Evolutionary conservation across 2,797 vertebrate species (phyloP).

Genomic region (Myripristis murdjan): DNA sequence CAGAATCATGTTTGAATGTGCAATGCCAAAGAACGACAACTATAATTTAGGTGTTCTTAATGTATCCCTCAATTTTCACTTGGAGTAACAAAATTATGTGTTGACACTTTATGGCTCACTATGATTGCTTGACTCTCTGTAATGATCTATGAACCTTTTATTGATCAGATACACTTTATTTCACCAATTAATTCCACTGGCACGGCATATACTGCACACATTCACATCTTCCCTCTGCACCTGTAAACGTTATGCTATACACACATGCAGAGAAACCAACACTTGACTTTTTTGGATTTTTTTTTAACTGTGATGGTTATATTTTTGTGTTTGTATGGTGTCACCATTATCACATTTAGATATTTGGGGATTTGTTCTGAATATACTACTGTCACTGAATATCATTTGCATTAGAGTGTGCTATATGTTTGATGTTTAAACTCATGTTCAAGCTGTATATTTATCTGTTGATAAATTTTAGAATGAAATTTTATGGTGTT

Average conservation of each 20-base stretch:
- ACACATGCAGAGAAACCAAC: conserved; percentile 77
- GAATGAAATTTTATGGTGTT: conserved; percentile 71
- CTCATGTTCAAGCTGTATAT: conserved; percentile 85
- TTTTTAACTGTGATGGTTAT: conserved; percentile 82
- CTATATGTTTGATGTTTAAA: conserved; percentile 84
- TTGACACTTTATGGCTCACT: conserved; percentile 69
- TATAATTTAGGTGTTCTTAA: conserved; percentile 25
- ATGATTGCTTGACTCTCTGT: conserved; percentile 52
- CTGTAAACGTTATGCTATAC: conserved; percentile 49
- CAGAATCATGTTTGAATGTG: conserved; percentile 61
- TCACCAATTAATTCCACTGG: conserved; percentile 83
- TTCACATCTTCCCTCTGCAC: conserved; percentile 71
- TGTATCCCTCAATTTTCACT: conserved; percentile 29
- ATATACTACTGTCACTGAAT: conserved; percentile 90
- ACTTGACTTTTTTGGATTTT: conserved; percentile 82
- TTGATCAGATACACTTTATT: conserved; percentile 65
- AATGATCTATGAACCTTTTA: conserved; percentile 60
- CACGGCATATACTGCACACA: conserved; percentile 76
- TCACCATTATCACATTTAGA: conserved; percentile 77
- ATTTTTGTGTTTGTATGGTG: conserved; percentile 72
- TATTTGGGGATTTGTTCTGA: conserved; percentile 77
- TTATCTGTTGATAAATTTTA: conserved; percentile 86
- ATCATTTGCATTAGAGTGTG: conserved; percentile 85
- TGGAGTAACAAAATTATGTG: conserved; percentile 2
- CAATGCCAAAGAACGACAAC: conserved; percentile 67